These are phyloP conservation scores for Psittacula echo DNA, from an alignment of 2,797 vertebrate species.

Conservation along the genomic window DNA sequence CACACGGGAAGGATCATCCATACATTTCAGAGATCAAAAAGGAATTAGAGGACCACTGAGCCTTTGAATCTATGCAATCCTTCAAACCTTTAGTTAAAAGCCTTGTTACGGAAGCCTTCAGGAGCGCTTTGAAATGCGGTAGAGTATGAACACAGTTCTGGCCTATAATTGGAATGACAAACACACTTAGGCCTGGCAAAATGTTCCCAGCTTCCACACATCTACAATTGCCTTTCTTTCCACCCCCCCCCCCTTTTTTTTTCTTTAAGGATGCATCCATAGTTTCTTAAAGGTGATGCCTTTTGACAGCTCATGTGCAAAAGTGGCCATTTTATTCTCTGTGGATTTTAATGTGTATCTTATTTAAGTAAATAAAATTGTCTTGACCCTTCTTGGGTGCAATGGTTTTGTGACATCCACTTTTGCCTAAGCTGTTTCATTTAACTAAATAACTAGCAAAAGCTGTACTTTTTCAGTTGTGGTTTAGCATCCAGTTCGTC, in stretches of 20 bases:
- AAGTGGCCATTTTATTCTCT: conserved; percentile 30
- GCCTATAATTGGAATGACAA: conserved; percentile 70
- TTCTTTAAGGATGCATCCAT: conserved; percentile 15
- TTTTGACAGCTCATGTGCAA: not conserved
- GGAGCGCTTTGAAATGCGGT: conserved; percentile 48
- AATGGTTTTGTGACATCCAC: not conserved
- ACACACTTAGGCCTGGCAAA: conserved; percentile 45
- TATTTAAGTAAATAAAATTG: conserved; percentile 62
- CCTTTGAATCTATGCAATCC: conserved; percentile 64
- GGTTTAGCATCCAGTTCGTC: not conserved
- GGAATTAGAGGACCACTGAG: conserved; percentile 85
- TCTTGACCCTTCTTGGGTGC: not conserved
- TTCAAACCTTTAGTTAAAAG: conserved; percentile 70
- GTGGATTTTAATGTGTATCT: conserved; percentile 23
- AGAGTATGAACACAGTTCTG: conserved; percentile 53
- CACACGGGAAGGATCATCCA: conserved; percentile 91
- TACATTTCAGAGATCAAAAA: conserved; percentile 89
- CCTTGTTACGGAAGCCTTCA: conserved; percentile 63
- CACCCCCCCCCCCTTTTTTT: not conserved
- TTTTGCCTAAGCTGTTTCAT: not conserved
- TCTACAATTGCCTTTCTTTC: not conserved
- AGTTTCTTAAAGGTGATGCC: conserved; percentile 38
- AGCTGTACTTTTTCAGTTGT: not conserved
- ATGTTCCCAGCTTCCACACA: conserved; percentile 28
- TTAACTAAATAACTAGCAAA: not conserved